Conservation (phyloP, 1,140 invertebrate species). For the Lutraria rhynchaena region DNA sequence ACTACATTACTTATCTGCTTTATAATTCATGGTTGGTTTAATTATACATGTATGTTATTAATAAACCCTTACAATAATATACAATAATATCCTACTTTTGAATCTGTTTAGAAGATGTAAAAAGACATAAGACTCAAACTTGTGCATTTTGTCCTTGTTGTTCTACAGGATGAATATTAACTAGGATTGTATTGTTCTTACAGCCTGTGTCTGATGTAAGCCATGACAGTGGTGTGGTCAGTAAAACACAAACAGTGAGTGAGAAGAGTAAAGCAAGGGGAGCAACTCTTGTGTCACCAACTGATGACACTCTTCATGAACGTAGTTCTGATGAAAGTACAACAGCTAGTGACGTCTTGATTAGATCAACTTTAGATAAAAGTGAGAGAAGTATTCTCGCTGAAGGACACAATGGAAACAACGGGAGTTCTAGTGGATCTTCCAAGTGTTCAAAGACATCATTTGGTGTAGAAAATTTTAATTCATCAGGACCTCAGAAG, state of each 20-base stretch:
- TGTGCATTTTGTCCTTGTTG: no score
- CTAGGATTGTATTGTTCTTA: no score
- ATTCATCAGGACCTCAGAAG: slow-evolving; percentile 69
- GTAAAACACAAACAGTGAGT: slow-evolving; percentile 64
- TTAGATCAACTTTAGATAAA: slow-evolving; percentile 68
- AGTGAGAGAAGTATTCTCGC: slow-evolving; percentile 48
- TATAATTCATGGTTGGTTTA: no score
- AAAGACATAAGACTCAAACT: no score
- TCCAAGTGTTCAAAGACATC: slow-evolving; percentile 70
- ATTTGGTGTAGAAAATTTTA: slow-evolving; percentile 71
- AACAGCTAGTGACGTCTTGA: slow-evolving; percentile 74
- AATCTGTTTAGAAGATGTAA: no score
- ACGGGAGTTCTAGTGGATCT: slow-evolving; percentile 49
- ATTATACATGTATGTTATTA: no score
- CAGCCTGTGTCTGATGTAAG: slow-evolving; percentile 18
- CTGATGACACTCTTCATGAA: slow-evolving; percentile 22
- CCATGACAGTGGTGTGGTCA: slow-evolving; percentile 72
- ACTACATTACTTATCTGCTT: no score
- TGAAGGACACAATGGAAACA: slow-evolving; percentile 27
- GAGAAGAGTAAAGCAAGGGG: slow-evolving; percentile 20
- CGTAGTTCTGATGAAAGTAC: slow-evolving; percentile 70
- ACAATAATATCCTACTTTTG: no score
- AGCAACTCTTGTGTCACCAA: slow-evolving; percentile 19
- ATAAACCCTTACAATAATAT: no score
- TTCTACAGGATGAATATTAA: no score